Evolutionary conservation across 2,888 invertebrate genomes (phyloP).

Genomic region (Keiferia lycopersicella): DNA sequence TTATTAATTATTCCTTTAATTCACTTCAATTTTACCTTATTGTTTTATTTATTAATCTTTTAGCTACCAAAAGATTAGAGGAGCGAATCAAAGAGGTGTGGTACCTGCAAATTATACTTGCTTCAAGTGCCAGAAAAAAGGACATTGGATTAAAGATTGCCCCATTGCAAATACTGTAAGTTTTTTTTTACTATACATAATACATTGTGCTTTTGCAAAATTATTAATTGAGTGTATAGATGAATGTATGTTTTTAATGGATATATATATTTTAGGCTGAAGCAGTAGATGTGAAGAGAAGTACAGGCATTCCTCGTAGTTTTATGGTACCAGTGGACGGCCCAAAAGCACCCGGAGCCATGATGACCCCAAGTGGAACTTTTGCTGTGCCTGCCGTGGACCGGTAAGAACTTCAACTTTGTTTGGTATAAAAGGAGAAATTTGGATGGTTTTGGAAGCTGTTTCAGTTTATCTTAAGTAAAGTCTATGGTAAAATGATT

Average conservation of each 20-base stretch:
- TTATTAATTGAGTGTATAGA: no score
- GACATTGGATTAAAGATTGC: slow-evolving; percentile 99
- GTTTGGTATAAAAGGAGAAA: no score
- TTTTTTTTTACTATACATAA: slow-evolving; percentile 26
- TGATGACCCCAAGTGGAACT: slow-evolving; percentile 93
- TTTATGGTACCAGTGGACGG: slow-evolving; percentile 97
- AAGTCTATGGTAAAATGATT: no score
- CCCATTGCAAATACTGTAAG: slow-evolving; percentile 83
- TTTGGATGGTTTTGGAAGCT: no score
- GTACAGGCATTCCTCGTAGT: slow-evolving; percentile 98
- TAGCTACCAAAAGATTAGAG: slow-evolving; percentile 94
- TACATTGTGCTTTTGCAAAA: background rate
- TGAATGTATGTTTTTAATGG: no score
- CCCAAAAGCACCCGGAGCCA: slow-evolving; percentile 93
- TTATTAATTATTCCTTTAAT: background rate
- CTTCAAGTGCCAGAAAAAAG: slow-evolving; percentile 95
- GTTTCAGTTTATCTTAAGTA: slow-evolving; percentile 38
- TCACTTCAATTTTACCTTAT: no score
- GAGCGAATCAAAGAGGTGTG: slow-evolving; percentile 92
- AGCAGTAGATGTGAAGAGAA: slow-evolving; percentile 92
- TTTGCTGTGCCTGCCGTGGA: slow-evolving; percentile 95
- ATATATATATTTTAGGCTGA: slow-evolving; percentile 68
- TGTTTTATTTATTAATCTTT: slow-evolving; percentile 50
- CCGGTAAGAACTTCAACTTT: slow-evolving; percentile 81
- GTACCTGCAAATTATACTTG: slow-evolving; percentile 97